phyloP scores from a whole-genome alignment of 30 jellyfish, hydroid and myxozoan genomes.

The Turritopsis dohrnii region DNA sequence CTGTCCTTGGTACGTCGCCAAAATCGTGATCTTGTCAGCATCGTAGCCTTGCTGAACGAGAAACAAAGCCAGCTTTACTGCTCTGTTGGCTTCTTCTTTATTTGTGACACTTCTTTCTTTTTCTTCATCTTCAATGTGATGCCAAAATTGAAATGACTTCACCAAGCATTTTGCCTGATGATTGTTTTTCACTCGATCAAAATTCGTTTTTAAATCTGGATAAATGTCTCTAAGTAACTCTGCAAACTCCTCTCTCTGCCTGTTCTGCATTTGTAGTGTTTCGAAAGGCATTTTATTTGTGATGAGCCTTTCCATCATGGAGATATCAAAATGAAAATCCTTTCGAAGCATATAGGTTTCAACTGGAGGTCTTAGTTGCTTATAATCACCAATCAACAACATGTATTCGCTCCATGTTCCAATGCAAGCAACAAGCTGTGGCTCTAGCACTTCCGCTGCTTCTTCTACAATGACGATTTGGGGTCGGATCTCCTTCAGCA shows the following conservation, averaged over 20 bases:
- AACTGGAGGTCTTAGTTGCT: constrained; percentile 60
- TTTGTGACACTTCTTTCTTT: constrained; percentile 38
- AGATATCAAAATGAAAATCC: constrained; percentile 50
- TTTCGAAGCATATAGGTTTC: constrained; percentile 37
- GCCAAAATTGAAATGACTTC: constrained; percentile 44
- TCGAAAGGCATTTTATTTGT: constrained; percentile 24
- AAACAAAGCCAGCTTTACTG: constrained; percentile 39
- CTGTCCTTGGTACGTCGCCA: constrained; percentile 63
- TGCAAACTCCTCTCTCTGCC: constrained; percentile 67
- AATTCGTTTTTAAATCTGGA: constrained; percentile 40
- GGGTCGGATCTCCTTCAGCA: constrained; percentile 44
- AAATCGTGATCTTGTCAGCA: constrained; percentile 42
- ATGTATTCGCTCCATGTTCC: constrained; percentile 54
- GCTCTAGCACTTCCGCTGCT: constrained; percentile 73
- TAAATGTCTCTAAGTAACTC: constrained; percentile 48
- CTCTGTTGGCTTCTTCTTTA: constrained; percentile 56
- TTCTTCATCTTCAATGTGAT: constrained; percentile 32
- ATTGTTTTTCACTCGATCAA: constrained; percentile 32
- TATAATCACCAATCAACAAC: constrained; percentile 67
- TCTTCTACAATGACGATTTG: constrained; percentile 59
- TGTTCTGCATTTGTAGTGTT: constrained; percentile 40
- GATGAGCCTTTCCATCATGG: constrained; percentile 69
- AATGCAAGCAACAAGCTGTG: constrained; percentile 56
- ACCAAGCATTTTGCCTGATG: constrained; percentile 36
- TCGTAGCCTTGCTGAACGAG: constrained; percentile 42